Percentiles rank a stretch among this genome's conserved stretches.
These are phyloP conservation scores for Triplophysa rosa DNA, from an alignment of 2,113 vertebrate species.

Conservation along the genomic window DNA sequence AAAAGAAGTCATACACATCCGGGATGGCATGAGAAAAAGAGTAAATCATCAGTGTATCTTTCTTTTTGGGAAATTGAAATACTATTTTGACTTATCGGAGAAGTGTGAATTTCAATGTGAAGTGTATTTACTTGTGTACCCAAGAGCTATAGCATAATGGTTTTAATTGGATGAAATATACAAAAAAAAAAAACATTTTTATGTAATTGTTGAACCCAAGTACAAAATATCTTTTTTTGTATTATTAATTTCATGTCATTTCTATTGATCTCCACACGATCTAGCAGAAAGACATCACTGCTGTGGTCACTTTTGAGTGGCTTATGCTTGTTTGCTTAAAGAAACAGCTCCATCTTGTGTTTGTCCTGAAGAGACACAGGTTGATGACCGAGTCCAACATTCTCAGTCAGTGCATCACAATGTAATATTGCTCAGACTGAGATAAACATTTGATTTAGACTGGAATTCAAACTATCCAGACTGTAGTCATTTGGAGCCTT, in stretches of 20 bases:
- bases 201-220: no score
- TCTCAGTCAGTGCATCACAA: neutral
- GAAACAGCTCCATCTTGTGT: conserved; percentile 71
- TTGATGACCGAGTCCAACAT: neutral
- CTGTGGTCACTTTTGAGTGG: neutral
- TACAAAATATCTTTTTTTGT: no score
- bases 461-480: neutral
- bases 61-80: no score
- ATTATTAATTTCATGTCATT: neutral
- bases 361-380: conserved; percentile 54
- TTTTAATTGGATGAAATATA: no score
- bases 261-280: neutral
- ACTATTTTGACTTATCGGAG: no score
- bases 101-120: no score
- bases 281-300: neutral
- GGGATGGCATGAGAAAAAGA: no score
- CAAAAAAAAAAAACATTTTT: no score
- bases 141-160: no score
- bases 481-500: neutral
- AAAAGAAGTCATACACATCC: no score
- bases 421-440: neutral
- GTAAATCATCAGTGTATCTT: no score
- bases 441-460: neutral
- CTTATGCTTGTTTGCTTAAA: neutral
- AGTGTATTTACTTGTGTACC: no score